Evolutionary conservation across 1,140 invertebrate species (phyloP).

Genomic region (Bombus superbus): DNA sequence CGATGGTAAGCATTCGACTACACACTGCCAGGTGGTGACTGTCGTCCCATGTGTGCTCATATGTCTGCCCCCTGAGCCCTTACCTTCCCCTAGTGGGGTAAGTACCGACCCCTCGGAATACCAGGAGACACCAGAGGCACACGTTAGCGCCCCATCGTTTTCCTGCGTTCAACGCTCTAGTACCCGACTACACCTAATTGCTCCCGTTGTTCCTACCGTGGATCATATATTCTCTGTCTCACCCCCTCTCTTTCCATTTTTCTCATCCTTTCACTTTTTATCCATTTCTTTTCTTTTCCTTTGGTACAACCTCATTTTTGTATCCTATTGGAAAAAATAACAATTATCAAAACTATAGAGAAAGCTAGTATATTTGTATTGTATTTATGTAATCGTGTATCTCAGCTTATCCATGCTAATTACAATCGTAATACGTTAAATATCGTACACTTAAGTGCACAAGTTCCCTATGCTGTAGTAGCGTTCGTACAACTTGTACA

Average conservation of each 20-base stretch:
- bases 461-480: too few relatives aligned
- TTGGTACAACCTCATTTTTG: too few relatives aligned
- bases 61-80: conserved; percentile 70
- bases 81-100: conserved; percentile 43
- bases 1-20: conserved; percentile 69
- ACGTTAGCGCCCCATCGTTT: conserved; percentile 49
- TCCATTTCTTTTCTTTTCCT: too few relatives aligned
- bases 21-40: conserved; percentile 74
- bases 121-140: conserved; percentile 34
- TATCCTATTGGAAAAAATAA: not conserved
- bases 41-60: conserved; percentile 77
- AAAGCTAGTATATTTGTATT: not conserved
- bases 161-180: conserved; percentile 29
- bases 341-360: not conserved
- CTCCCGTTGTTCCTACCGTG: not conserved
- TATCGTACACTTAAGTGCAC: not conserved
- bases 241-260: not conserved
- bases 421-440: not conserved
- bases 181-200: conserved; percentile 24
- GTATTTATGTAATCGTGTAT: not conserved
- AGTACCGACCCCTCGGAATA: conserved; percentile 39
- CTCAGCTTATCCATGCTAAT: not conserved
- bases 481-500: not conserved
- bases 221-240: not conserved
- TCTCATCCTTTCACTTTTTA: too few relatives aligned